These are phyloP conservation scores for Mixornis gularis DNA, from an alignment of 2,113 vertebrate genomes.

Conservation along the genomic window DNA sequence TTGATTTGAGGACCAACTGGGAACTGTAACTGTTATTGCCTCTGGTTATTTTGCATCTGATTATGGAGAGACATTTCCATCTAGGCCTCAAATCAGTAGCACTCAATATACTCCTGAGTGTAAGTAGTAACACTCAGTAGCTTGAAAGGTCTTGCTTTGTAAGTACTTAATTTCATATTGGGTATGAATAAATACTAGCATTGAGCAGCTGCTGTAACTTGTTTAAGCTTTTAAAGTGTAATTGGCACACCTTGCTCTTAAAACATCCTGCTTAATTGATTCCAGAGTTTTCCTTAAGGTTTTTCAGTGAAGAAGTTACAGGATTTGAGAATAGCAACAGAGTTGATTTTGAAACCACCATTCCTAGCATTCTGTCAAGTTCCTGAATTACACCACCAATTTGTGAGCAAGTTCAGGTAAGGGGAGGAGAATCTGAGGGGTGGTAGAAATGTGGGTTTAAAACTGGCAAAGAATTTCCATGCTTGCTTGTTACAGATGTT, in stretches of 20 bases:
- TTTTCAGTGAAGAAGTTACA: background rate
- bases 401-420: conserved; percentile 6
- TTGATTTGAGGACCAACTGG: background rate
- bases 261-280: background rate
- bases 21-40: background rate
- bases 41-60: background rate
- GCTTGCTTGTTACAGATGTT: background rate
- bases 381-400: background rate
- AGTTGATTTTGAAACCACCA: background rate
- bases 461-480: background rate
- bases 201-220: background rate
- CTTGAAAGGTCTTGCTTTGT: background rate
- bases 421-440: background rate
- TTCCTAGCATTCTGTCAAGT: background rate
- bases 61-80: background rate
- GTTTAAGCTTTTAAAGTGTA: background rate
- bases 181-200: background rate
- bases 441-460: background rate
- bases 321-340: background rate
- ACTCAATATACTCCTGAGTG: background rate
- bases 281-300: background rate
- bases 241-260: background rate
- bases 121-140: background rate
- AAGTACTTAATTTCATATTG: background rate
- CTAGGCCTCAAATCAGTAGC: background rate